Evolutionary conservation across 2,888 invertebrate species (phyloP).

Genomic region (Branchellion lobata): DNA sequence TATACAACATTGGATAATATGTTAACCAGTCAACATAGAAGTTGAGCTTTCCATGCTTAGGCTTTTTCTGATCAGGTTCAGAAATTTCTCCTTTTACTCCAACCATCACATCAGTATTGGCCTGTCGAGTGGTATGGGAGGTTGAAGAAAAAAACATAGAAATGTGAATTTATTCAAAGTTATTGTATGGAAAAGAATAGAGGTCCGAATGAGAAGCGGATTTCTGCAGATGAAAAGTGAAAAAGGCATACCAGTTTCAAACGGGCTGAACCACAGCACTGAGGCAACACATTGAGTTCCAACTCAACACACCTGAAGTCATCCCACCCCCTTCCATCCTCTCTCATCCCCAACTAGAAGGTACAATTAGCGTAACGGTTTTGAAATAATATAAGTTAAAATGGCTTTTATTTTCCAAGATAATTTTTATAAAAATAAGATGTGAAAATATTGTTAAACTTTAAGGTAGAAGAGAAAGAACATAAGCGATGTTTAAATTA

Average conservation of each 20-base stretch:
- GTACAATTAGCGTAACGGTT: neutral
- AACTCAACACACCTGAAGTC: constrained; percentile 63
- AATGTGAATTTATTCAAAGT: too few relatives aligned
- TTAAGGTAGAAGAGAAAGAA: neutral
- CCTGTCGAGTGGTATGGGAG: too few relatives aligned
- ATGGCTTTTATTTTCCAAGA: too few relatives aligned
- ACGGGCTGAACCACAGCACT: constrained; percentile 63
- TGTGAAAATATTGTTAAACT: too few relatives aligned
- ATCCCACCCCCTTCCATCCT: constrained; percentile 65
- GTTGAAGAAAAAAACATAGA: too few relatives aligned
- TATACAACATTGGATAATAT: too few relatives aligned
- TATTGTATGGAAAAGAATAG: too few relatives aligned
- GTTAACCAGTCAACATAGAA: constrained; percentile 94
- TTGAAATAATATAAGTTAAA: too few relatives aligned
- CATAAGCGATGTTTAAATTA: neutral
- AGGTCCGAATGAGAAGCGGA: neutral
- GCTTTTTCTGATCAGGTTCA: constrained; percentile 73
- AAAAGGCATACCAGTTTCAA: constrained; percentile 60
- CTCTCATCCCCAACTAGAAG: constrained; percentile 65
- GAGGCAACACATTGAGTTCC: constrained; percentile 63
- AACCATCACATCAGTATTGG: constrained; percentile 89
- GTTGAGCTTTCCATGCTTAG: constrained; percentile 81
- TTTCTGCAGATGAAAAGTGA: too few relatives aligned
- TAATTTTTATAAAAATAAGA: too few relatives aligned
- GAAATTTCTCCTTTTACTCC: constrained; percentile 73